These are phyloP conservation scores for Blastobasis lacticolella DNA, from an alignment of 2,888 invertebrate species.

Conservation along the genomic window DNA sequence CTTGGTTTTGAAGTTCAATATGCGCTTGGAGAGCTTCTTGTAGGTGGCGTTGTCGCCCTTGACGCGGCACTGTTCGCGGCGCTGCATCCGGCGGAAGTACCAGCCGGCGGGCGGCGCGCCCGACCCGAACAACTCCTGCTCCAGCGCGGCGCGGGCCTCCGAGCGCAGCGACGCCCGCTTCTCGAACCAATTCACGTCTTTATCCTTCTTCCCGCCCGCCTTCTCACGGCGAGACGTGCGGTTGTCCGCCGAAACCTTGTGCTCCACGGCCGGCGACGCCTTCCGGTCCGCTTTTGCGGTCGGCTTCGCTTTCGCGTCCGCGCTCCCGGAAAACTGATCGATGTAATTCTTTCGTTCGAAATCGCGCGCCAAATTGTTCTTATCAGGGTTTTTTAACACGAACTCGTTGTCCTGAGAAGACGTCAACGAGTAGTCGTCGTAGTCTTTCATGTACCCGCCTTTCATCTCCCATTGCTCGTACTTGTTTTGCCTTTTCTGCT, in stretches of 20 bases:
- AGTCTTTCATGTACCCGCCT: conserved; percentile 54
- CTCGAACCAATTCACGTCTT: conserved; percentile 45
- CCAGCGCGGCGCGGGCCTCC: conserved; percentile 51
- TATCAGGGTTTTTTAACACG: conserved; percentile 26
- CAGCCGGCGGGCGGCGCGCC: conserved; percentile 47
- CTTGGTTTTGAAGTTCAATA: conserved; percentile 56
- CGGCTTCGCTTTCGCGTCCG: conserved; percentile 7
- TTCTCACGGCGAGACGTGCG: conserved; percentile 9
- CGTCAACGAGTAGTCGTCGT: conserved; percentile 43
- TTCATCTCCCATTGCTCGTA: conserved; percentile 67
- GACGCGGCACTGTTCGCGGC: conserved; percentile 58
- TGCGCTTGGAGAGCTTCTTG: conserved; percentile 43
- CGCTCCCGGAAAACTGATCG: conserved; percentile 25
- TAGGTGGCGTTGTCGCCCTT: conserved; percentile 50
- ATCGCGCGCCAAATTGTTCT: conserved; percentile 24
- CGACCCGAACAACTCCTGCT: conserved; percentile 49
- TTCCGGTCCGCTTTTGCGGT: conserved; percentile 3
- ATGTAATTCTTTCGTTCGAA: conserved; percentile 25
- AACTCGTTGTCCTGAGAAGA: conserved; percentile 38
- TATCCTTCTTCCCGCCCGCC: conserved; percentile 19
- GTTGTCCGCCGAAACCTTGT: conserved; percentile 17
- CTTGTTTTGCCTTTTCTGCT: conserved; percentile 57
- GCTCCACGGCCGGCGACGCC: conserved; percentile 3
- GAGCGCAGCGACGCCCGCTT: conserved; percentile 45
- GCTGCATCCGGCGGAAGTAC: conserved; percentile 66